Evolutionary conservation across 2,888 invertebrate species (phyloP).

Genomic region (Tholera decimalis): DNA sequence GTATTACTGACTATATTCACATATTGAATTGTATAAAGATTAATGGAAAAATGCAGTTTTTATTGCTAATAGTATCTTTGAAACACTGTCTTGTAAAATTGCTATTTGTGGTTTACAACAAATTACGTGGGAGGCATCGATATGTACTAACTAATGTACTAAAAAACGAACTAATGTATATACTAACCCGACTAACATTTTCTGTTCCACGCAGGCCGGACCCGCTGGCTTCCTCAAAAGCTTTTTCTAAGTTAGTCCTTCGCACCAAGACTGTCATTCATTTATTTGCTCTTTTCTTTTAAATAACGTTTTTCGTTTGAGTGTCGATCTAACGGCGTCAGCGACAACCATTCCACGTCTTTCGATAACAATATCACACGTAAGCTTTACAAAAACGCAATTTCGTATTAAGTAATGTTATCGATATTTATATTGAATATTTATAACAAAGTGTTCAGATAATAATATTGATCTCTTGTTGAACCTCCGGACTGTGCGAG

Average conservation of each 20-base stretch:
- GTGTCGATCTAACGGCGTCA: slow-evolving; percentile 79
- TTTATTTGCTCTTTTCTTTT: slow-evolving; percentile 86
- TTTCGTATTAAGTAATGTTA: slow-evolving; percentile 79
- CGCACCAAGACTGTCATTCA: slow-evolving; percentile 90
- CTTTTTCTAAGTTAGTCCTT: slow-evolving; percentile 95
- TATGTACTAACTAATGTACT: no score
- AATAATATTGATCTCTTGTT: slow-evolving; percentile 82
- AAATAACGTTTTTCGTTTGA: slow-evolving; percentile 79
- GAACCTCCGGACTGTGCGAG: slow-evolving; percentile 76
- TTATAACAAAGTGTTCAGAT: slow-evolving; percentile 89
- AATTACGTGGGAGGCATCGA: no score
- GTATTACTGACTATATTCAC: no score
- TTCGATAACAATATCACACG: slow-evolving; percentile 74
- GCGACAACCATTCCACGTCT: slow-evolving; percentile 84
- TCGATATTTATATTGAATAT: slow-evolving; percentile 79
- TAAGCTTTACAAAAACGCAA: slow-evolving; percentile 83
- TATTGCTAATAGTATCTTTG: no score
- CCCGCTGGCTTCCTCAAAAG: slow-evolving; percentile 98
- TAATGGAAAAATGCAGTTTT: no score
- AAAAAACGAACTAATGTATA: no score
- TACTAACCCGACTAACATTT: slow-evolving; percentile 76
- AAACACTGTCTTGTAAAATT: no score
- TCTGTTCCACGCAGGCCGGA: slow-evolving; percentile 93
- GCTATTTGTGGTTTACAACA: no score
- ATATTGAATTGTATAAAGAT: no score